Evolutionary conservation across 2,113 vertebrate genomes (phyloP), one percentile per base, ranked within the genome.

Genomic region (Thinocorus orbignyianus): DNA sequence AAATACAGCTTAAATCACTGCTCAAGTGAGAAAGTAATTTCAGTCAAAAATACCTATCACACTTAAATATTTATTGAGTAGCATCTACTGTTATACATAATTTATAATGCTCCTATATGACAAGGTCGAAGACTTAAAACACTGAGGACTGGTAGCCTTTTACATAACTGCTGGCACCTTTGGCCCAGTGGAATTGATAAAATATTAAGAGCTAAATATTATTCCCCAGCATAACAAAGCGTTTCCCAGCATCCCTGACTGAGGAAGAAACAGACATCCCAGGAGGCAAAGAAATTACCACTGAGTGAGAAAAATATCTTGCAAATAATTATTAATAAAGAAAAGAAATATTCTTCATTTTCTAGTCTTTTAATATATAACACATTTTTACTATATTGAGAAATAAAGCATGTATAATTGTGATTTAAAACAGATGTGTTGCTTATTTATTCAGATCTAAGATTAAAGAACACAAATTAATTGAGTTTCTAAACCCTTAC

Each of bases 51-150:
- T 88, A 96, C 76, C 87, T 97, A 96, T 82, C 80, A 89, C 31
- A 31, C 86, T 93, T 97, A 98, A 97, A 97, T 97, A 97, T 97
- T 97, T 96, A 98, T 88, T 97, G 95, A 97, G 91, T 96, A 86
- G 91, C 86, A 95, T 92, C 95, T 97, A 95, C 93, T 82, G n/a
- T 82, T 83, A 95, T 81, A 69, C 58, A 96, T 96, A 92, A 97
- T 97, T 97, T 95, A 97, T 68, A 84, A 84, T 41, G 71, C 57
- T 91, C 48, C 54, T 78, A 83, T 91, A 96, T 61, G 74, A 94
- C 10, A 78, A 95, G 44, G 94, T 18, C 73, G 83, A 96, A 92
- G 73, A 93, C 66, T 95, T 90, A 84, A 88, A 92, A 92, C 24
- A 70, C 74, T 35, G 66, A 83, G 52, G 74, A 61, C 20, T 13